Evolutionary conservation across 2,797 vertebrate genomes (phyloP).

Genomic region (Miichthys miiuy): DNA sequence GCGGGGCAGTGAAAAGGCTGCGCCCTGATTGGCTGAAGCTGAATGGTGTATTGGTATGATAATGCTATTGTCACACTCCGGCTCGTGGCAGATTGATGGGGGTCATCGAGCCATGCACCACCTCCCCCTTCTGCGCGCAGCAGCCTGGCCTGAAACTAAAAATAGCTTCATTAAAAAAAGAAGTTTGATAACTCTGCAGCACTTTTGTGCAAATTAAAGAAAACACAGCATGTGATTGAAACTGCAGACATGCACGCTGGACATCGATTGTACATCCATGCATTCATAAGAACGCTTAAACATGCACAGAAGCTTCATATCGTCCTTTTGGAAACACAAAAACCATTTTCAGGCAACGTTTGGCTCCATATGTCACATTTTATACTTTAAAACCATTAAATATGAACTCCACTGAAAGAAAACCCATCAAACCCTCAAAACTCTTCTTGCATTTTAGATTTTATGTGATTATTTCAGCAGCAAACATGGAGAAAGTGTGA

Average conservation of each 20-base stretch:
- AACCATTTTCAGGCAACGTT: neutral
- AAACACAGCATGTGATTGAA: neutral
- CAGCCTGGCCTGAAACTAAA: constrained; percentile 45
- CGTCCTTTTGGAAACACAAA: neutral
- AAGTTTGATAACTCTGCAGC: constrained; percentile 13
- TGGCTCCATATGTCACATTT: neutral
- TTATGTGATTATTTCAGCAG: constrained; percentile 16
- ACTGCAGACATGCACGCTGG: neutral
- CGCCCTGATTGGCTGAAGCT: constrained; percentile 80
- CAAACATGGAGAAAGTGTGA: constrained; percentile 53
- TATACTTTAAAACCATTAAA: neutral
- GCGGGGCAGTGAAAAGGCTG: constrained; percentile 67
- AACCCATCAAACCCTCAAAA: neutral
- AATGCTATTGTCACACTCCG: constrained; percentile 82
- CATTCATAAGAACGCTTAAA: neutral
- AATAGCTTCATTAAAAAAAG: constrained; percentile 54
- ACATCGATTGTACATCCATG: neutral
- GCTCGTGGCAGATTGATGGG: constrained; percentile 88
- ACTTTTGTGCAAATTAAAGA: neutral
- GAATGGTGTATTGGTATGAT: constrained; percentile 84
- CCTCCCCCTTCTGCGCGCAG: constrained; percentile 34
- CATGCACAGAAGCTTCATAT: neutral
- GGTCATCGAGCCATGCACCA: constrained; percentile 67
- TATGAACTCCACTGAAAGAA: neutral
- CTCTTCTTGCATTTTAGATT: neutral